A percentile compares a stretch with the other conserved stretches of the same genome.
Evolutionary conservation across 2,888 invertebrate species (phyloP).

Genomic region (Tetramorium bicarinatum): DNA sequence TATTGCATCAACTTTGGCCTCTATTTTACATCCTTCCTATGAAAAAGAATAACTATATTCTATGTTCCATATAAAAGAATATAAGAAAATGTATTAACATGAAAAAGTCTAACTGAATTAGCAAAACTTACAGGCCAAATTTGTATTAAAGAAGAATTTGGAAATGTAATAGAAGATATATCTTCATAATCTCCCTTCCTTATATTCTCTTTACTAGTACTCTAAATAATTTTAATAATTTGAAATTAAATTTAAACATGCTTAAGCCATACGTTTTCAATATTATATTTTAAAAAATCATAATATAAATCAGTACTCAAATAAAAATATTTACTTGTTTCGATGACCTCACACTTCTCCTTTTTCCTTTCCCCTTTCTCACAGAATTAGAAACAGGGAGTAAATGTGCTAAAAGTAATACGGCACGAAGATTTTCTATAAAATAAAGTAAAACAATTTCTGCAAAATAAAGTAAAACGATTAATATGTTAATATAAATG

Average conservation of each 20-base stretch:
- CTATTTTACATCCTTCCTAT: neutral
- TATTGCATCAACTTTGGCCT: neutral
- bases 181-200: neutral
- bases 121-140: conserved; percentile 9
- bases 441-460: too few relatives aligned
- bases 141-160: conserved; percentile 1
- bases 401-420: neutral
- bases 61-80: neutral
- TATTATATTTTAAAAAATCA: neutral
- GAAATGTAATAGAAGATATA: neutral
- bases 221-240: neutral
- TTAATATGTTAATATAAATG: neutral
- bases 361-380: neutral
- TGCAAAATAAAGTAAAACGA: too few relatives aligned
- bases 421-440: neutral
- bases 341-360: neutral
- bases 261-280: too few relatives aligned
- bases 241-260: neutral
- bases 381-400: neutral
- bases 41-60: neutral
- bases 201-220: neutral
- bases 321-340: neutral
- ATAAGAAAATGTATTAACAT: neutral
- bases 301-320: too few relatives aligned
- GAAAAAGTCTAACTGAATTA: neutral